phyloP scores from a whole-genome alignment of 2,113 vertebrate genomes.

The Patagioenas fasciata region DNA sequence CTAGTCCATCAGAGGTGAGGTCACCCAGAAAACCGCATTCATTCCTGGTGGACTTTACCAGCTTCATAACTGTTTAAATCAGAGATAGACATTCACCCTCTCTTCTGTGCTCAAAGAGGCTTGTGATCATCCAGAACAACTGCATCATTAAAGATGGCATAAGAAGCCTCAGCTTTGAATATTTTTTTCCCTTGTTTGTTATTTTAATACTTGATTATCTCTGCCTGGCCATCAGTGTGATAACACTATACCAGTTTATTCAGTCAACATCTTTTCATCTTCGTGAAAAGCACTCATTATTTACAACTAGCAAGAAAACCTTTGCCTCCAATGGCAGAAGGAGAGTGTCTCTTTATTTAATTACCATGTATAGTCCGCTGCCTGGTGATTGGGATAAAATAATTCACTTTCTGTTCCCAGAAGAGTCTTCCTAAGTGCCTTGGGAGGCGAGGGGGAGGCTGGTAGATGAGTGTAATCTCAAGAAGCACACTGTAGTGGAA shows the following conservation, averaged over 20 bases:
- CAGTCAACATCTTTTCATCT: constrained; percentile 60
- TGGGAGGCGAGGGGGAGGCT: constrained; percentile 64
- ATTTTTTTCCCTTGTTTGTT: neutral
- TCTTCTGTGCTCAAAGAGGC: neutral
- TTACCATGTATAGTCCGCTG: constrained; percentile 73
- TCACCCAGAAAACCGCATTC: neutral
- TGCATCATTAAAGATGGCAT: neutral
- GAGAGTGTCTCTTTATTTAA: constrained; percentile 71
- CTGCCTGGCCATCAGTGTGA: neutral
- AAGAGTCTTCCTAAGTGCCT: constrained; percentile 72
- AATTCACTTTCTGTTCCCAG: constrained; percentile 76
- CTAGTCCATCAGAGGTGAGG: neutral
- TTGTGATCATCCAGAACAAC: neutral
- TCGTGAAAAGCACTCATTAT: constrained; percentile 47
- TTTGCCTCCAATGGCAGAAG: constrained; percentile 69
- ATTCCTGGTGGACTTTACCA: neutral
- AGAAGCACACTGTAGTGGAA: constrained; percentile 48
- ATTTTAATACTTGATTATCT: neutral
- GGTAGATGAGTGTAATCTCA: constrained; percentile 66
- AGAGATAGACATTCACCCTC: neutral
- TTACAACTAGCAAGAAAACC: constrained; percentile 70
- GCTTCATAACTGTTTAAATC: neutral
- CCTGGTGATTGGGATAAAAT: constrained; percentile 68
- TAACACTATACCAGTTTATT: constrained; percentile 48
- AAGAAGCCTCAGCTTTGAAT: neutral